Percentiles rank a stretch among this genome's conserved stretches.
These are phyloP conservation scores for Temnothorax rugatulus DNA, from an alignment of 2,888 invertebrate genomes.

Conservation along the genomic window DNA sequence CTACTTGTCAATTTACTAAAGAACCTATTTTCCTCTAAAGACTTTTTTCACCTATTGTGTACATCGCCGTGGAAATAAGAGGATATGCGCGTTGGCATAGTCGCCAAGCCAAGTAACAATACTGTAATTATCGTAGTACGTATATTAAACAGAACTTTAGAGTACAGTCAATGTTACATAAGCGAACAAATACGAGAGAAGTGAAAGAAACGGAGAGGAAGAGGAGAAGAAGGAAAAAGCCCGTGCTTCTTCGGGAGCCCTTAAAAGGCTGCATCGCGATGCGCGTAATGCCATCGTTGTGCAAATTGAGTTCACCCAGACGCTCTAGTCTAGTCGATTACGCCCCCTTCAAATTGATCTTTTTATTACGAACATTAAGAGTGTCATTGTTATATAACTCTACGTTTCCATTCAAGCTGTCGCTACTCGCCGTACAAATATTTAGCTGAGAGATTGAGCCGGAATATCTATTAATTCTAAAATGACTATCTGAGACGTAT, in stretches of 20 bases:
- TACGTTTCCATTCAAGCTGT: constrained; percentile 27
- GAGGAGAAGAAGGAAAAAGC: not conserved
- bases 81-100: constrained; percentile 63
- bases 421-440: constrained; percentile 31
- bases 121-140: constrained; percentile 68
- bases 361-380: constrained; percentile 39
- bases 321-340: constrained; percentile 31
- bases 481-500: constrained; percentile 18
- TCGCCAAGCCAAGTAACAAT: constrained; percentile 59
- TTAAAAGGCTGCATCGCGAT: constrained; percentile 21
- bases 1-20: constrained; percentile 85
- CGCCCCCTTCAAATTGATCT: constrained; percentile 41
- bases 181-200: constrained; percentile 63
- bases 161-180: constrained; percentile 76
- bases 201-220: constrained; percentile 18
- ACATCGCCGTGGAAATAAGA: constrained; percentile 63
- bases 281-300: constrained; percentile 40
- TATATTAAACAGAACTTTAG: constrained; percentile 68
- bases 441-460: constrained; percentile 15
- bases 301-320: constrained; percentile 40
- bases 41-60: constrained; percentile 82
- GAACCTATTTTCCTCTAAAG: constrained; percentile 84
- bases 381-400: constrained; percentile 33
- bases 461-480: constrained; percentile 15
- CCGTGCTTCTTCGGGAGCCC: constrained; percentile 18